Conservation (phyloP, 2,113 vertebrate genomes). For the Calidris pugnax region DNA sequence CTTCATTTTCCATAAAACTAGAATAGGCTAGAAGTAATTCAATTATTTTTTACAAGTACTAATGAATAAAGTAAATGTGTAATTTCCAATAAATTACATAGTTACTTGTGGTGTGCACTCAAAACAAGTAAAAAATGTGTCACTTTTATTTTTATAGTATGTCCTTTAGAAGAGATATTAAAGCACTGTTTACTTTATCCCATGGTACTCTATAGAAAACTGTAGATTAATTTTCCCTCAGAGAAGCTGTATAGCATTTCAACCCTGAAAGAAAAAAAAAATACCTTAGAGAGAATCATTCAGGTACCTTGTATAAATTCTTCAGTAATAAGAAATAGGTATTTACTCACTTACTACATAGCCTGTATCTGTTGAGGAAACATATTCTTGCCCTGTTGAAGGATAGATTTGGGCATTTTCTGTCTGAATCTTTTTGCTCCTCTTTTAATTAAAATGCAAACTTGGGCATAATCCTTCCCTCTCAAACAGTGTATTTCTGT, state of each 20-base stretch:
- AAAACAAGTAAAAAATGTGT: conserved; percentile 56
- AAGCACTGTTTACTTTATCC: conserved; percentile 57
- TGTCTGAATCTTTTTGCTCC: not conserved
- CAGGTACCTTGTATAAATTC: conserved; percentile 14
- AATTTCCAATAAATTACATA: conserved; percentile 63
- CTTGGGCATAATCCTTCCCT: not conserved
- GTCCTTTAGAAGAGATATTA: conserved; percentile 36
- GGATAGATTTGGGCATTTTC: not conserved
- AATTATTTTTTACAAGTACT: conserved; percentile 54
- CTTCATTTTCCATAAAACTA: conserved; percentile 65
- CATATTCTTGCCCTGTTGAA: not conserved
- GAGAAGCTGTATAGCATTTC: conserved; percentile 21
- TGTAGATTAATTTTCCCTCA: conserved; percentile 14
- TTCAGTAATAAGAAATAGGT: conserved; percentile 5
- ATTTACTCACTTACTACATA: not conserved
- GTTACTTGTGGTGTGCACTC: conserved; percentile 2
- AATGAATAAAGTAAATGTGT: conserved; percentile 59
- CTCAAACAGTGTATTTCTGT: not conserved
- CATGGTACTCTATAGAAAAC: not conserved
- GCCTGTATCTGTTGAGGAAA: not conserved
- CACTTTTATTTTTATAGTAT: conserved; percentile 26
- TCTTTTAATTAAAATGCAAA: not conserved
- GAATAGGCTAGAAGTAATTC: conserved; percentile 52
- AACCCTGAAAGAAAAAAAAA: conserved; percentile 32
- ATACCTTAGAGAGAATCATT: conserved; percentile 33